phyloP scores from a whole-genome alignment of 2,113 vertebrate genomes.

The Ceyx melanurus region DNA sequence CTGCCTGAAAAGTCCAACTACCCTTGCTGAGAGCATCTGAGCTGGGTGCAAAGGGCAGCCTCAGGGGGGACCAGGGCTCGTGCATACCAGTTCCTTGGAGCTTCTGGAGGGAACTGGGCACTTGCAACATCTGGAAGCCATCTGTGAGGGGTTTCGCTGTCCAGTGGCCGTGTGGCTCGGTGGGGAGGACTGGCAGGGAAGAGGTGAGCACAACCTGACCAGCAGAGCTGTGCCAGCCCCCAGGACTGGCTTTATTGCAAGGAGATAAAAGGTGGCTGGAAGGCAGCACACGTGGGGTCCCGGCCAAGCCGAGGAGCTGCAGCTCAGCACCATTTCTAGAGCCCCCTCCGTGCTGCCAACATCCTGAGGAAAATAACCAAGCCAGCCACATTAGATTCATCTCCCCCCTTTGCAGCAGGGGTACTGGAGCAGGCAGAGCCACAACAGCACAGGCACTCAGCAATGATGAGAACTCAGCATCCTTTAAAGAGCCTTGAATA shows the following conservation, averaged over 20 bases:
- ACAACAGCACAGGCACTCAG: not conserved
- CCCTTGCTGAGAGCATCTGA: rapidly evolving
- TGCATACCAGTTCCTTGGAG: not conserved
- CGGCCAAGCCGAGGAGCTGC: not conserved
- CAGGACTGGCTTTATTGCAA: not conserved
- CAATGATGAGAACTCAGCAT: rapidly evolving
- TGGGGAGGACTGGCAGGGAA: not conserved
- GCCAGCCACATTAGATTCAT: rapidly evolving
- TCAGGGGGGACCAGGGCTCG: not conserved
- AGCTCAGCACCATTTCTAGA: rapidly evolving
- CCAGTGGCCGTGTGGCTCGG: not conserved
- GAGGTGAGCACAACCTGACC: not conserved
- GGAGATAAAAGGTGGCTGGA: not conserved
- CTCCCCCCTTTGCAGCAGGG: not conserved
- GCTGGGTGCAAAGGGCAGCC: not conserved
- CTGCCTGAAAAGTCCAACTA: rapidly evolving
- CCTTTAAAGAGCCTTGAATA: not conserved
- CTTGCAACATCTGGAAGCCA: not conserved
- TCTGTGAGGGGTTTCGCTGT: not conserved
- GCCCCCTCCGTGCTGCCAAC: not conserved
- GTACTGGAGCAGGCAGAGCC: not conserved
- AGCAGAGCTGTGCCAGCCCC: not conserved
- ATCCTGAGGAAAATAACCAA: not conserved
- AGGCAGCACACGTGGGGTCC: not conserved
- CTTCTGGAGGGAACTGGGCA: not conserved